Conservation (phyloP, 2,888 invertebrate species). For the Lithophane leautieri region DNA sequence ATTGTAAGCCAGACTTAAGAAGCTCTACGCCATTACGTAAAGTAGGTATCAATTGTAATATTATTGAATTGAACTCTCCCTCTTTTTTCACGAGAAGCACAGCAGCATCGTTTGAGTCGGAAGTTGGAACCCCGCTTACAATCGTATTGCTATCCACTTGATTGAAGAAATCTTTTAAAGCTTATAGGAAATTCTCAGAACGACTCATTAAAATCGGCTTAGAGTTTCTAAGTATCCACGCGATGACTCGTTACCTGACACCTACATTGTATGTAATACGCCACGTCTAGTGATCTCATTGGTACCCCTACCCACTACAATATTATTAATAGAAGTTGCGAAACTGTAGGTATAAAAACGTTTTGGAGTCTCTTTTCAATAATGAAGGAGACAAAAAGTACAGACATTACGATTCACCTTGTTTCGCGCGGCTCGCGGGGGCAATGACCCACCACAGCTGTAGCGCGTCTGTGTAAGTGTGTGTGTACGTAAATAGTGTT, state of each 20-base stretch:
- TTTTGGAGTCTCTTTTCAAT: conserved; percentile 74
- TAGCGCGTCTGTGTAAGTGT: conserved; percentile 66
- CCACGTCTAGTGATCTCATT: conserved; percentile 63
- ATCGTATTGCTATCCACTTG: not conserved
- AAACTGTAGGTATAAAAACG: conserved; percentile 67
- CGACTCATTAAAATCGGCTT: conserved; percentile 25
- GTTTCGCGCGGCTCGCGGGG: conserved; percentile 83
- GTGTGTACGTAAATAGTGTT: conserved; percentile 78
- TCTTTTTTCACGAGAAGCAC: not conserved
- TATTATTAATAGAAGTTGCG: conserved; percentile 64
- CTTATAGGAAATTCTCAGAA: conserved; percentile 13
- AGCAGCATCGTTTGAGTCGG: not conserved
- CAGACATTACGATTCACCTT: conserved; percentile 85
- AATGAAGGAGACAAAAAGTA: conserved; percentile 79
- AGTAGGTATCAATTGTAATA: not conserved
- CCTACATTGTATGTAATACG: conserved; percentile 54
- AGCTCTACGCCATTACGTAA: not conserved
- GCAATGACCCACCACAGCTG: conserved; percentile 87
- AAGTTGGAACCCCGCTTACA: not conserved
- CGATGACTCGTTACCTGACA: conserved; percentile 48
- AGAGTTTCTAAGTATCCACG: conserved; percentile 17
- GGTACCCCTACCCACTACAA: conserved; percentile 19
- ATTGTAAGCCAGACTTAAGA: not conserved
- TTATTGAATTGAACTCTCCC: not conserved
- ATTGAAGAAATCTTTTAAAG: not conserved